Evolutionary conservation across 2,888 invertebrate species (phyloP).

Genomic region (Amaurobius ferox): DNA sequence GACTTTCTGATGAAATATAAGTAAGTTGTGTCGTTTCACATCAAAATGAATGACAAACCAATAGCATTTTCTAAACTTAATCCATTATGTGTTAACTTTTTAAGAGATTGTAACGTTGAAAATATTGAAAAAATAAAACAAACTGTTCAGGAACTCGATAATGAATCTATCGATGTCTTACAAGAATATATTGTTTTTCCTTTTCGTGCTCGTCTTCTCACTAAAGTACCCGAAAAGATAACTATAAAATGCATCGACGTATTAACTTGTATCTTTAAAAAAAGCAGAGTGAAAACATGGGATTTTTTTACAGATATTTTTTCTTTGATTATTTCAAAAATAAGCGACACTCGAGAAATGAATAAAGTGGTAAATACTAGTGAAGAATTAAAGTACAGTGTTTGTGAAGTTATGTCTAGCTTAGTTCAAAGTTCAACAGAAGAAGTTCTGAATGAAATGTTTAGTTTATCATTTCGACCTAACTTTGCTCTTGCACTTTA

Average conservation of each 20-base stretch:
- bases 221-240: slow-evolving; percentile 10
- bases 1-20: too few species aligned
- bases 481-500: slow-evolving; percentile 34
- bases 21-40: too few species aligned
- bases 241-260: slow-evolving; percentile 24
- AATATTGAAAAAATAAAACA: slow-evolving; percentile 21
- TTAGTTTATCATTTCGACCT: slow-evolving; percentile 24
- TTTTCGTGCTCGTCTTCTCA: not conserved
- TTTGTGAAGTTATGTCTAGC: slow-evolving; percentile 4
- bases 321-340: not conserved
- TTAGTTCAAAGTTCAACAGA: slow-evolving; percentile 19
- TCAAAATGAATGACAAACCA: too few species aligned
- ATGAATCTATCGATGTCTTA: not conserved
- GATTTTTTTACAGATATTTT: slow-evolving; percentile 12
- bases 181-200: slow-evolving; percentile 45
- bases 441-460: slow-evolving; percentile 31
- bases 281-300: not conserved
- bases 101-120: not conserved
- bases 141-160: slow-evolving; percentile 13
- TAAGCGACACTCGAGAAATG: not conserved
- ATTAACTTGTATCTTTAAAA: slow-evolving; percentile 33
- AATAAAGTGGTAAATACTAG: slow-evolving; percentile 1
- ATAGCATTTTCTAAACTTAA: slow-evolving; percentile 12
- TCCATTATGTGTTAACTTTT: slow-evolving; percentile 24
- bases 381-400: slow-evolving; percentile 44